These are phyloP conservation scores for Podargus strigoides DNA, from an alignment of 2,797 vertebrate species.

Conservation along the genomic window DNA sequence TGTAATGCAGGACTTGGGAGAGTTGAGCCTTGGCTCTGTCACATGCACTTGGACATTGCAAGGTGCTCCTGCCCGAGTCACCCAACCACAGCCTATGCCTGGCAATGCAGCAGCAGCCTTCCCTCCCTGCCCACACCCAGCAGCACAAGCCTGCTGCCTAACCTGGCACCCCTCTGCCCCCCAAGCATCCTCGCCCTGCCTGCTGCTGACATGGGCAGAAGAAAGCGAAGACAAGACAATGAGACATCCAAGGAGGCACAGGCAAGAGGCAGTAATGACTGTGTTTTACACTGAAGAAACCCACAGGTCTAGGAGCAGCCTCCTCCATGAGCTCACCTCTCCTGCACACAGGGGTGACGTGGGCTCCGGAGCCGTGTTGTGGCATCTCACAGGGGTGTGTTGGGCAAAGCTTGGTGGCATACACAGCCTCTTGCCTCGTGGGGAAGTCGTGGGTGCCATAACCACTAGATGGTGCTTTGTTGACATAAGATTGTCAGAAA, in stretches of 20 bases:
- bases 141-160: neutral
- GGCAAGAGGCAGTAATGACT: neutral
- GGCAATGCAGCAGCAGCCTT: neutral
- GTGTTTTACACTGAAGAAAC: neutral
- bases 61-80: neutral
- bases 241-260: neutral
- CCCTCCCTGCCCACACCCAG: neutral
- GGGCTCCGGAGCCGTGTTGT: neutral
- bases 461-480: slow-evolving; percentile 63
- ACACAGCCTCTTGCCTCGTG: accelerated
- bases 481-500: neutral
- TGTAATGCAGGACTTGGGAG: neutral
- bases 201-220: accelerated
- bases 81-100: accelerated
- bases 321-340: neutral
- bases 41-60: neutral
- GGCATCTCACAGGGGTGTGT: accelerated
- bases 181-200: neutral
- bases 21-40: no score
- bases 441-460: neutral
- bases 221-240: neutral
- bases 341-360: neutral
- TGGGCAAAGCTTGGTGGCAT: accelerated
- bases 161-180: neutral
- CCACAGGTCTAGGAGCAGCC: accelerated